Conservation (phyloP, 1,140 invertebrate species). For the Aphelenchoides avenae region DNA sequence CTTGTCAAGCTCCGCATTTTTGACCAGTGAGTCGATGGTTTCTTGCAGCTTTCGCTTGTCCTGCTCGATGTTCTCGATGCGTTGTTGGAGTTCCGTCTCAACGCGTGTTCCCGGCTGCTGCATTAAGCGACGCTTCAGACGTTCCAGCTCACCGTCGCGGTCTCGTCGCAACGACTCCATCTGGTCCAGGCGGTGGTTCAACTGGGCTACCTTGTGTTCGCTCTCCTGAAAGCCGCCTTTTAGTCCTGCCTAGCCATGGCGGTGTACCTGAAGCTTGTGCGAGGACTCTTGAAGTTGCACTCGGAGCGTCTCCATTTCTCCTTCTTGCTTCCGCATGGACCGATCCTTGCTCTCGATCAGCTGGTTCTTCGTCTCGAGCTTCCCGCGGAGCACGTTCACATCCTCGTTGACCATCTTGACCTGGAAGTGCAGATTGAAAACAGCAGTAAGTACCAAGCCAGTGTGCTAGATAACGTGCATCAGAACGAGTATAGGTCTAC, state of each 20-base stretch:
- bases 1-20: slow-evolving; percentile 27
- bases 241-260: neutral
- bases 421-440: no score
- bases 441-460: no score
- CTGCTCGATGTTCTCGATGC: slow-evolving; percentile 31
- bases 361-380: slow-evolving; percentile 40
- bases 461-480: no score
- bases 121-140: slow-evolving; percentile 35
- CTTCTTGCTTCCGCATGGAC: slow-evolving; percentile 28
- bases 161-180: slow-evolving; percentile 36
- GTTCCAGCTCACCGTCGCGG: slow-evolving; percentile 36
- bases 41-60: slow-evolving; percentile 37
- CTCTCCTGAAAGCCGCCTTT: slow-evolving; percentile 21
- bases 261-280: slow-evolving; percentile 27
- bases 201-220: slow-evolving; percentile 23
- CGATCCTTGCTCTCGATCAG: slow-evolving; percentile 33
- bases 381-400: slow-evolving; percentile 34
- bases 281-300: slow-evolving; percentile 32
- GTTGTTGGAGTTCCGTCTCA: slow-evolving; percentile 38
- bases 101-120: slow-evolving; percentile 28
- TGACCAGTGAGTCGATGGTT: slow-evolving; percentile 24
- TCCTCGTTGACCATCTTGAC: slow-evolving; percentile 44
- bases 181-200: slow-evolving; percentile 37
- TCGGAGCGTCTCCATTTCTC: slow-evolving; percentile 34
- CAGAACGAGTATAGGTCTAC: no score